Evolutionary conservation across 2,797 vertebrate genomes (phyloP).

Genomic region (Oreochromis grahami): DNA sequence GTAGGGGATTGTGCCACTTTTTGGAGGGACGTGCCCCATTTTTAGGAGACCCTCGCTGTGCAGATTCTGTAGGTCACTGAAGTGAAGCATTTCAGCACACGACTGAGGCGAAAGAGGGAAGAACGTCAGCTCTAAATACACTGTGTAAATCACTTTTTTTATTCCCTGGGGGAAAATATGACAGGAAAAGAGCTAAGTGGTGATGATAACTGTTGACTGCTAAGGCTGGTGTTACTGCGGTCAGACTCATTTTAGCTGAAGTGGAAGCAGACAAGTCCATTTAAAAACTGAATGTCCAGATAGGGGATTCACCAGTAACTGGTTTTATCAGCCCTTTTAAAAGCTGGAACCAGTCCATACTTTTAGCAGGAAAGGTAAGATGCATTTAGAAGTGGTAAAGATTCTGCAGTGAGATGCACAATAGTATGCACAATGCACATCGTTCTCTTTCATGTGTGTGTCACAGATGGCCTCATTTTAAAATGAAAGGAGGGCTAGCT

Average conservation of each 20-base stretch:
- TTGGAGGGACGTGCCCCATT: slow-evolving; percentile 26
- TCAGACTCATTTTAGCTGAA: slow-evolving; percentile 10
- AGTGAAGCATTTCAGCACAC: neutral
- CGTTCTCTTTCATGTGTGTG: neutral
- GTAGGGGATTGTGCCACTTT: slow-evolving; percentile 32
- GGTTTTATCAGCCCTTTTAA: neutral
- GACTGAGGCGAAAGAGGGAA: neutral
- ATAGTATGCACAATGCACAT: slow-evolving; percentile 2
- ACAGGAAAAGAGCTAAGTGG: slow-evolving; percentile 38
- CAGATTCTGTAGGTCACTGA: neutral
- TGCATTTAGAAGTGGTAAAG: slow-evolving; percentile 1
- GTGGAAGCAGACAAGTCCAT: slow-evolving; percentile 26
- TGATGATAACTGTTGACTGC: slow-evolving; percentile 18
- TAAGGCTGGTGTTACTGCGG: neutral
- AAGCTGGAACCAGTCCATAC: slow-evolving; percentile 2
- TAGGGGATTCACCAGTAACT: slow-evolving; percentile 14
- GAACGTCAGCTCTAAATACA: neutral
- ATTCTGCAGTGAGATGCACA: neutral
- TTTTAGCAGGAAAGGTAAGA: neutral
- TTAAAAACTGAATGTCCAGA: slow-evolving; percentile 17
- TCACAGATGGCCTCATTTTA: slow-evolving; percentile 42
- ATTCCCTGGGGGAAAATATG: neutral
- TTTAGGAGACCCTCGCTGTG: neutral
- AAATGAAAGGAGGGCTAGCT: slow-evolving; percentile 27
- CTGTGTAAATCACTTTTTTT: neutral